These are phyloP conservation scores for Dendrolimus punctatus DNA, from an alignment of 1,140 invertebrate genomes.

Conservation along the genomic window DNA sequence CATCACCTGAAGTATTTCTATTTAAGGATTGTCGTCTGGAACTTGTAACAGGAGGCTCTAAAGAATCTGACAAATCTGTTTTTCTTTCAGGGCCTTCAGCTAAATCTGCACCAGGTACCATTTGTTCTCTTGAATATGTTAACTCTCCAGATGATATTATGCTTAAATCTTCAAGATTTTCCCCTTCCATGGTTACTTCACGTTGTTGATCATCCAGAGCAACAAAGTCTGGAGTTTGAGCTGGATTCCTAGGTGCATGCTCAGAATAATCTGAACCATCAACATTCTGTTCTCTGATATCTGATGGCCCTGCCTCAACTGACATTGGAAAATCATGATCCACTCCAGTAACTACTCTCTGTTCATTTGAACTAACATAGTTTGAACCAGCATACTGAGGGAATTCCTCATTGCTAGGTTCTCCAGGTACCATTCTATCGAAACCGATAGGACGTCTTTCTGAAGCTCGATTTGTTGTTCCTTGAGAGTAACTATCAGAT, in stretches of 20 bases:
- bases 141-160: slow-evolving; percentile 44
- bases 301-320: slow-evolving; percentile 32
- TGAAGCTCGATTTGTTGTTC: slow-evolving; percentile 24
- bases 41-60: slow-evolving; percentile 33
- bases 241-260: slow-evolving; percentile 37
- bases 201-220: slow-evolving; percentile 59
- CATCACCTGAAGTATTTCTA: slow-evolving; percentile 57
- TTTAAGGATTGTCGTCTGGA: slow-evolving; percentile 49
- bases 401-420: slow-evolving; percentile 58
- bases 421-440: slow-evolving; percentile 65
- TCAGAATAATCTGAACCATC: slow-evolving; percentile 67
- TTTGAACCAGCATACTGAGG: slow-evolving; percentile 41
- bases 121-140: slow-evolving; percentile 44
- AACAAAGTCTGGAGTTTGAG: slow-evolving; percentile 43
- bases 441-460: slow-evolving; percentile 58
- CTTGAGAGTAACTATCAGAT: slow-evolving; percentile 47
- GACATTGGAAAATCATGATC: slow-evolving; percentile 51
- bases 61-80: slow-evolving; percentile 31
- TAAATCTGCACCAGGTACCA: slow-evolving; percentile 41
- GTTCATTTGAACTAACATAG: slow-evolving; percentile 40
- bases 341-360: slow-evolving; percentile 68
- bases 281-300: slow-evolving; percentile 61
- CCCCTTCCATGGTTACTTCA: slow-evolving; percentile 73
- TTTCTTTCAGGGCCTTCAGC: slow-evolving; percentile 39
- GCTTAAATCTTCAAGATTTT: slow-evolving; percentile 73